Evolutionary conservation across 2,113 vertebrate genomes (phyloP), one percentile per base, ranked within the genome.

Genomic region (Rousettus leschenaultii): DNA sequence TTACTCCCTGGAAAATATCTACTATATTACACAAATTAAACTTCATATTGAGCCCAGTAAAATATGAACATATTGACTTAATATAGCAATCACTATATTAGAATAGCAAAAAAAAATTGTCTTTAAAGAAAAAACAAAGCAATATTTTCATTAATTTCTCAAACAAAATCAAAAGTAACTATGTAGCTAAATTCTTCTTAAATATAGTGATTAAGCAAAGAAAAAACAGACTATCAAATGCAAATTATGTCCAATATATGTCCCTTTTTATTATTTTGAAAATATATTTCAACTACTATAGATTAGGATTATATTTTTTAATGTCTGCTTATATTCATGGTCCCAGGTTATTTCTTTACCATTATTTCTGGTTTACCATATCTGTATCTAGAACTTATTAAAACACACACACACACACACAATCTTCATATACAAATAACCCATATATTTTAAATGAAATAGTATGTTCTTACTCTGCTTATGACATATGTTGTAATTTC

Each of bases 371-470:
- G 9, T 18, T 77, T 53, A 30, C 0, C 4, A 14, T 61, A 33
- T 66, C 5, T 28, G 22, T 7, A 48, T 68, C 40, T 87, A 53
- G 14, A 51, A 15, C 51, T 51, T 51, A 51, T 51, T 16, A 16
- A 16, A 16, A 51, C 51, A 51, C 15, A 51, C 48, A 51, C 48
- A 51, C 48, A 51, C 48, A 51, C 2, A 61, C 59, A 48, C 2
- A 82, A 61, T 24, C 16, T 77, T 78, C 57, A 61, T 40, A 61
- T 7, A 6, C 4, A 93, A 80, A 74, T 35, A 40, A 55, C 3
- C 8, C 18, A 97, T 87, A 94, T 71, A 93, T 91, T 93, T 71
- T 88, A 9, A 89, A 89, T 40, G 14, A 6, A 94, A 73, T 13
- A 63, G 68, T 66, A 57, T 59, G 1, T 7, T 59, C 51, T 45